A percentile compares a stretch with the other conserved stretches of the same genome.
phyloP scores from a whole-genome alignment of 2,888 invertebrate species.

The Eristalis pertinax region DNA sequence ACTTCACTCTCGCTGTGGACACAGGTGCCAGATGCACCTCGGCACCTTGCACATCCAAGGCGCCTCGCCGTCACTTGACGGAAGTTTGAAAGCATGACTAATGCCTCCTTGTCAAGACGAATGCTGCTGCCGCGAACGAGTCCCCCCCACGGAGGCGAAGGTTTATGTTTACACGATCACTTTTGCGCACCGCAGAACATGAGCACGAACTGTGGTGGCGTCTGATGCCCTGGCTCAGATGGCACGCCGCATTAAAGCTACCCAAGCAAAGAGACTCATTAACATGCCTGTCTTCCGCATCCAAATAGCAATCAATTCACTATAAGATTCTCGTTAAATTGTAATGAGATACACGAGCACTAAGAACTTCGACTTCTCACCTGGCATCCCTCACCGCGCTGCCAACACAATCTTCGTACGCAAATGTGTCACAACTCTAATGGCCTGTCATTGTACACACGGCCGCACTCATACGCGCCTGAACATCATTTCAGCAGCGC shows the following conservation, averaged over 20 bases:
- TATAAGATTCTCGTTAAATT: constrained; percentile 54
- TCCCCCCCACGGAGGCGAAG: background rate
- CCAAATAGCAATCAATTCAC: constrained; percentile 51
- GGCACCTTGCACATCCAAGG: background rate
- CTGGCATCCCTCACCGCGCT: background rate
- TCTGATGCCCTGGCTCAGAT: background rate
- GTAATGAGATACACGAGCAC: constrained; percentile 48
- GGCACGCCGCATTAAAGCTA: background rate
- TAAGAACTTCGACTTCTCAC: constrained; percentile 16
- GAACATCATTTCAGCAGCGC: background rate
- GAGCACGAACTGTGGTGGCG: background rate
- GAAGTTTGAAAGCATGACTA: background rate
- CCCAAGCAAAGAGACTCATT: constrained; percentile 15
- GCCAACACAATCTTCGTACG: constrained; percentile 7
- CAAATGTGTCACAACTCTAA: constrained; percentile 65
- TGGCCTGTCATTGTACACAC: constrained; percentile 45
- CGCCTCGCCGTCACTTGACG: background rate
- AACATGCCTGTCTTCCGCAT: constrained; percentile 30
- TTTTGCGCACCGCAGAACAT: background rate
- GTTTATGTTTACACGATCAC: background rate
- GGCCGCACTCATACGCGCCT: background rate
- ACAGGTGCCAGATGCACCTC: no score
- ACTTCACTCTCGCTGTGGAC: no score
- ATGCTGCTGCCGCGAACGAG: background rate
- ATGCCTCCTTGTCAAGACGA: background rate